phyloP scores from a whole-genome alignment of 2,888 invertebrate species.

The Hirtodrosophila cameraria region DNA sequence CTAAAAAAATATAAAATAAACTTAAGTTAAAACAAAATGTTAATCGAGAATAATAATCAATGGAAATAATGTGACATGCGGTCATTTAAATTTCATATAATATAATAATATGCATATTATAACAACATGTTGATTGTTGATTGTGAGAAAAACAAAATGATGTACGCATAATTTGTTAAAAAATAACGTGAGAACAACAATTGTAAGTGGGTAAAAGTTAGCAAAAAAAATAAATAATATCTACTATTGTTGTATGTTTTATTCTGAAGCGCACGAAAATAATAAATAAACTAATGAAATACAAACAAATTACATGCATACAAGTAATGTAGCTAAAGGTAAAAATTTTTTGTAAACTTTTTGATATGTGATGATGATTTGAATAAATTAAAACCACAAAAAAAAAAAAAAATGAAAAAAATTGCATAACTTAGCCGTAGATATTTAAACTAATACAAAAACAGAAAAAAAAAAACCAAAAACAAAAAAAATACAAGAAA shows the following conservation, averaged over 20 bases:
- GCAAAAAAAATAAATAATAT: conserved; percentile 36
- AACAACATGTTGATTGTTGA: conserved; percentile 70
- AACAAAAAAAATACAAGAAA: conserved; percentile 5
- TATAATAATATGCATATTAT: conserved; percentile 34
- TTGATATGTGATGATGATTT: conserved; percentile 83
- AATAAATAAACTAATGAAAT: conserved; percentile 29
- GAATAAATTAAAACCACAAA: conserved; percentile 72
- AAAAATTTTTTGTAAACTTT: conserved; percentile 78
- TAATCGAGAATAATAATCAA: conserved; percentile 34
- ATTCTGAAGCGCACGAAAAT: conserved; percentile 69
- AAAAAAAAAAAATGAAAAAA: conserved; percentile 32
- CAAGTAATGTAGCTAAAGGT: conserved; percentile 65
- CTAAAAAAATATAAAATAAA: conserved; percentile 29
- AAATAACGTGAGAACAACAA: conserved; percentile 28
- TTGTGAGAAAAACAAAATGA: conserved; percentile 61
- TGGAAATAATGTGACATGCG: conserved; percentile 18
- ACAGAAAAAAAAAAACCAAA: conserved; percentile 14
- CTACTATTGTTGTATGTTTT: conserved; percentile 76
- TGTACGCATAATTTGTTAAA: conserved; percentile 47
- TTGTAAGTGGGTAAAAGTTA: conserved; percentile 53
- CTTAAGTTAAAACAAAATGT: conserved; percentile 23
- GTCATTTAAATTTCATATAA: conserved; percentile 30
- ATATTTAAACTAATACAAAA: conserved; percentile 65
- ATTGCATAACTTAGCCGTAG: conserved; percentile 61
- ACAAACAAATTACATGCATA: conserved; percentile 26